These are phyloP conservation scores for Drosophila setosimentum DNA, from an alignment of 2,888 invertebrate species.

Conservation along the genomic window DNA sequence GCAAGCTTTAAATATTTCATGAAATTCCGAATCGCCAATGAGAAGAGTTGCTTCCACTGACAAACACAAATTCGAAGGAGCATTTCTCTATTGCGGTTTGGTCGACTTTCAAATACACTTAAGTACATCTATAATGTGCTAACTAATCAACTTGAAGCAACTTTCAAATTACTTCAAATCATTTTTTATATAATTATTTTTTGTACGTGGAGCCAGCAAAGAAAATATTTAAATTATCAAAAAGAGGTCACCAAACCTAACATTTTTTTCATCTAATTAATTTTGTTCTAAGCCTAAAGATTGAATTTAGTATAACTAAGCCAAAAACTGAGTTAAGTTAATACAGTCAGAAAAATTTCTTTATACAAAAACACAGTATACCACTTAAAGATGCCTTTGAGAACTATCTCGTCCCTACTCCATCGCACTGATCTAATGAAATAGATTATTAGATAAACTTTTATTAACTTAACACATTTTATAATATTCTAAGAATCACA, in stretches of 20 bases:
- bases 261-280: background rate
- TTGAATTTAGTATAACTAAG: background rate
- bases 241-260: background rate
- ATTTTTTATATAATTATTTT: background rate
- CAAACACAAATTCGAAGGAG: constrained; percentile 5
- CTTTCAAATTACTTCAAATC: background rate
- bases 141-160: background rate
- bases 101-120: constrained; percentile 2
- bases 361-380: background rate
- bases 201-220: background rate
- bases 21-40: constrained; percentile 55
- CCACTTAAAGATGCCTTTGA: background rate
- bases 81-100: background rate
- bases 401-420: background rate
- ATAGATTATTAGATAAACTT: background rate
- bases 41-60: constrained; percentile 28
- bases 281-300: background rate
- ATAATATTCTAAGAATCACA: background rate
- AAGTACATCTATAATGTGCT: background rate
- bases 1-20: constrained; percentile 71
- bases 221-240: background rate
- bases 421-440: background rate
- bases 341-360: background rate
- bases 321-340: background rate
- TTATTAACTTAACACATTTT: background rate